A percentile compares a stretch with the other conserved stretches of the same genome.
These are phyloP conservation scores for Dione vanillae DNA, from an alignment of 2,888 invertebrate genomes.

Conservation along the genomic window DNA sequence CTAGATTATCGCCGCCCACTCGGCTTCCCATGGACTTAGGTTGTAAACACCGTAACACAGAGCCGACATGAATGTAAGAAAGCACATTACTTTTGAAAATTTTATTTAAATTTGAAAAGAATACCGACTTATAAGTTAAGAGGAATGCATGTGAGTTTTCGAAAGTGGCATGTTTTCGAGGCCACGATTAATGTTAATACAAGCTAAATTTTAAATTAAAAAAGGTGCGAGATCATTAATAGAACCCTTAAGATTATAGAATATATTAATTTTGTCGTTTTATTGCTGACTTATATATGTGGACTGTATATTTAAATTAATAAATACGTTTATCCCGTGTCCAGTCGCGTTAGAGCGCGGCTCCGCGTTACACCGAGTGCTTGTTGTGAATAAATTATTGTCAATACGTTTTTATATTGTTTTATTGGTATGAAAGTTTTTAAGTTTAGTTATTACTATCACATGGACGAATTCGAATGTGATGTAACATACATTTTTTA, in stretches of 20 bases:
- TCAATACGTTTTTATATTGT: conserved; percentile 79
- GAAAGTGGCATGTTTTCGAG: conserved; percentile 44
- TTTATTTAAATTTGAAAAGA: conserved; percentile 43
- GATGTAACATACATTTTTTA: conserved; percentile 62
- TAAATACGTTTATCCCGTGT: conserved; percentile 45
- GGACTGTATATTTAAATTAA: conserved; percentile 36
- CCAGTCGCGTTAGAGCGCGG: conserved; percentile 40
- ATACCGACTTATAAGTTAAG: conserved; percentile 29
- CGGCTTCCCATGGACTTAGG: conserved; percentile 50
- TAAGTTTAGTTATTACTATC: conserved; percentile 67
- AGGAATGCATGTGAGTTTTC: conserved; percentile 41
- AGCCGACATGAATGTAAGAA: conserved; percentile 27
- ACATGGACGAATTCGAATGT: conserved; percentile 58
- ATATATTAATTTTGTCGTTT: conserved; percentile 49
- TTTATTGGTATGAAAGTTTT: conserved; percentile 76
- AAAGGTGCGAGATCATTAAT: conserved; percentile 49
- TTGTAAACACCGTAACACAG: conserved; percentile 37
- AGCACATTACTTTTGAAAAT: conserved; percentile 36
- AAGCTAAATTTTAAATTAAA: conserved; percentile 42
- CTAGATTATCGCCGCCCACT: conserved; percentile 74
- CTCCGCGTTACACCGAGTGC: conserved; percentile 47
- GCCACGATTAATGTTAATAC: conserved; percentile 44
- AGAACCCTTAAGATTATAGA: conserved; percentile 49
- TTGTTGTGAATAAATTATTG: conserved; percentile 77
- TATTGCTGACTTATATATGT: conserved; percentile 44